Evolutionary conservation across 2,888 invertebrate species (phyloP), one percentile per base, ranked within the genome.

Genomic region (Autographa pulchrina): DNA sequence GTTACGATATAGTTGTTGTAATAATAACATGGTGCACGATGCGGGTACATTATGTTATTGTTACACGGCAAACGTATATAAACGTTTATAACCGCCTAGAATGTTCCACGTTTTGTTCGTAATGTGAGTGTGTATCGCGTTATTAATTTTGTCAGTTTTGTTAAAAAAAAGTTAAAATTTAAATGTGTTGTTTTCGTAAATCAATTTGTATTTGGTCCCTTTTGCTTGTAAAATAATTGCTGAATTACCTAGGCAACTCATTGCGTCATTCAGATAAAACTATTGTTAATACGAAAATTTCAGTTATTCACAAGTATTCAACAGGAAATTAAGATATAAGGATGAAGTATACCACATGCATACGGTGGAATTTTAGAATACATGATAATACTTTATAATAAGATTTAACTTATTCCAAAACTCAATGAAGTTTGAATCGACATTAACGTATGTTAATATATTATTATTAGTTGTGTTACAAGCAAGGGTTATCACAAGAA

Each of bases 401-500:
- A 70, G 72, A 70, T 69, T 70, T 72, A 77, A 65, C 66, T 77
- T 69, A 76, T 75, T 85, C 72, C 70, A 77, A 79, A 78, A 78
- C 58, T 77, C 72, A 81, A 82, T 84, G 78, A 84, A 81, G 69
- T 82, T 86, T 85, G 83, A 83, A 84, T 87, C 83, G 86, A 87
- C 83, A 85, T 87, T 86, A 89, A 88, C 84, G 86, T 83, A 88
- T 90, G 93, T 95, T 95, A 94, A 92, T 92, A 72, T 56, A 83
- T 43, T 75, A 92, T 25, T 70, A 89, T 96, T 96, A 96, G 96
- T 96, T 90, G 79, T 93, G 96, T 96, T 96, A 96, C 96, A 96
- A 96, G 96, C 96, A 94, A 95, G 93, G 96, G 95, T 94, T 95
- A 94, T 92, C 90, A 94, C 93, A 92, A 92, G 86, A 90, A 91